Percentiles rank a stretch among this genome's conserved stretches.
Conservation (phyloP, 2,797 vertebrate species). For the Hirundo rustica region DNA sequence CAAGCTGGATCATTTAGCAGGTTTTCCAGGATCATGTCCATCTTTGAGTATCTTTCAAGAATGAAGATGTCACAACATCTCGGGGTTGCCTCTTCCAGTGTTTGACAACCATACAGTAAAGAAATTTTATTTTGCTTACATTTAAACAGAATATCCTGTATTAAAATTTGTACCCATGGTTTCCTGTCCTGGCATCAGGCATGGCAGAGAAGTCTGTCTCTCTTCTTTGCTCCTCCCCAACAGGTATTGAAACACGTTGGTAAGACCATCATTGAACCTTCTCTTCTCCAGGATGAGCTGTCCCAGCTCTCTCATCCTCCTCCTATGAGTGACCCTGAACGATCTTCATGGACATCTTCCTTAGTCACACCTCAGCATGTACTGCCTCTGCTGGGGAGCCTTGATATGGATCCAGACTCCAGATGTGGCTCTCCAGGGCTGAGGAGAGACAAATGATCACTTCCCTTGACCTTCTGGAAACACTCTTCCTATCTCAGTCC, state of each 20-base stretch:
- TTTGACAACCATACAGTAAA: background rate
- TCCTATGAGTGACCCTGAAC: background rate
- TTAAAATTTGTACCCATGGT: background rate
- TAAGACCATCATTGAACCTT: background rate
- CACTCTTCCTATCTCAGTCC: background rate
- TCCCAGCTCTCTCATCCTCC: background rate
- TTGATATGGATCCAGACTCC: background rate
- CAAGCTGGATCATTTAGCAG: background rate
- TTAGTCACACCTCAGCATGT: background rate
- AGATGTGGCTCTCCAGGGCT: background rate
- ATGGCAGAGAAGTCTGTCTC: background rate
- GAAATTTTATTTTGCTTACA: background rate
- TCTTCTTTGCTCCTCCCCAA: background rate
- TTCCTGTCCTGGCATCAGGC: rapidly evolving
- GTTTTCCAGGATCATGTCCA: background rate
- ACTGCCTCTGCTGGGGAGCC: background rate
- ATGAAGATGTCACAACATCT: background rate
- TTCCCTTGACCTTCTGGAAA: background rate
- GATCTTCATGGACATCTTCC: background rate
- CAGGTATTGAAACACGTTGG: background rate
- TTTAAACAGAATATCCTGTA: background rate
- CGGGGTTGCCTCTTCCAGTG: background rate
- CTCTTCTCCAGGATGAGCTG: background rate
- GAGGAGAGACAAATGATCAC: background rate
- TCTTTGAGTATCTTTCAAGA: background rate